Base-by-base conservation (phyloP, 2,888 invertebrate genomes). In the Helicoverpa assulta region DNA sequence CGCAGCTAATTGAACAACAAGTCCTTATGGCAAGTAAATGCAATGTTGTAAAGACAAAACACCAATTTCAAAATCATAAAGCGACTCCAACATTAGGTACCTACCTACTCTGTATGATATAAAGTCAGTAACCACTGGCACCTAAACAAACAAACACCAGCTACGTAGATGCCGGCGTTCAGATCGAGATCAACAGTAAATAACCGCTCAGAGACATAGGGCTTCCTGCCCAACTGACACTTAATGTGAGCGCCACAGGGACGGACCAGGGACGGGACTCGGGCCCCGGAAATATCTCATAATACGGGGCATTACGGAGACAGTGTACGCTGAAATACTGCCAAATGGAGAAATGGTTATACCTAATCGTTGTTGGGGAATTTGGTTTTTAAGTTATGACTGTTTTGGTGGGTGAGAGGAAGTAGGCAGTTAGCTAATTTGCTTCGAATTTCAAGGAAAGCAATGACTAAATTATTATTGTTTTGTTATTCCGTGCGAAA, bases 121-220 rank as follows among this genome's bases (percentile, higher is more conserved):
- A 68, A 56, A 53, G 53, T 53, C 52, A 63, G 57, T 53, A 47
- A 53, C n/a, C 60, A 67, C 33, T 57, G 61, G 71, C 76, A 78
- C 86, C 86, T 86, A 85, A 82, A 85, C 82, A 86, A 87, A 88
- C 86, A 79, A 67, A 67, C 70, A 80, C 60, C 76, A 85, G 82
- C 76, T 80, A 81, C 80, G 79, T 78, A 73, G 82, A 76, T 70
- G 77, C 76, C 75, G 68, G 85, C 68, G 79, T 89, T 90, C 91
- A 93, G 91, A 93, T 93, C 92, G 88, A 89, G 92, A 94, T 94
- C 91, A 92, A 91, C 92, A 88, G 91, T 94, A 93, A 94, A 93
- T 94, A 94, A 94, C 93, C 84, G 88, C 76, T 82, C 80, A 82
- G 92, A 92, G 93, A 93, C 93, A 89, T 89, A 91, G 93, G 89